A percentile compares a stretch with the other conserved stretches of the same genome.
phyloP scores from a whole-genome alignment of 2,113 vertebrate genomes.

The Numida meleagris region DNA sequence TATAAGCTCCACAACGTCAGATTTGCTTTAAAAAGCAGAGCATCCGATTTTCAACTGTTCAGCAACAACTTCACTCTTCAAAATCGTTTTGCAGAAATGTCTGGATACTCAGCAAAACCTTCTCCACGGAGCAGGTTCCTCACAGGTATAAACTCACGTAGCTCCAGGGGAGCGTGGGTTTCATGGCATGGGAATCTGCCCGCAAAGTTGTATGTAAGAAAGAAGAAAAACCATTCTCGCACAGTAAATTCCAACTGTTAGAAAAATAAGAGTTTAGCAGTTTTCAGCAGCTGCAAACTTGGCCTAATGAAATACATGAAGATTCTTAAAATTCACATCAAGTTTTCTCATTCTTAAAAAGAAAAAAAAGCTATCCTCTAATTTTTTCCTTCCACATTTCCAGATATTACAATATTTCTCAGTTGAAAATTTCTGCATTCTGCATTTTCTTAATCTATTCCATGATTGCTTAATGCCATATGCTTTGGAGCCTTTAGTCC shows the following conservation, averaged over 20 bases:
- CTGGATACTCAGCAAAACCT: background rate
- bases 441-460: background rate
- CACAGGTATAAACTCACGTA: background rate
- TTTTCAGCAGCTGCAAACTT: background rate
- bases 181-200: accelerated
- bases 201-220: background rate
- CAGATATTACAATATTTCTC: background rate
- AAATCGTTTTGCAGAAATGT: accelerated
- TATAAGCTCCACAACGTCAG: background rate
- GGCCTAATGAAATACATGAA: background rate
- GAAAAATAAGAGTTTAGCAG: background rate
- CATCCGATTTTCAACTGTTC: background rate
- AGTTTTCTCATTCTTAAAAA: background rate
- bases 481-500: background rate
- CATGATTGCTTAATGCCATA: background rate
- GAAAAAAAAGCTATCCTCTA: background rate
- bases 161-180: accelerated
- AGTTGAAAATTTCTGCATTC: no score
- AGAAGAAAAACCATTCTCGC: background rate
- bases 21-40: background rate
- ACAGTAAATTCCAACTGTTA: background rate
- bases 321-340: background rate
- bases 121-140: background rate
- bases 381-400: background rate
- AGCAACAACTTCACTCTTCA: background rate